Evolutionary conservation across 2,888 invertebrate species (phyloP).

Genomic region (Dryobotodes eremita): DNA sequence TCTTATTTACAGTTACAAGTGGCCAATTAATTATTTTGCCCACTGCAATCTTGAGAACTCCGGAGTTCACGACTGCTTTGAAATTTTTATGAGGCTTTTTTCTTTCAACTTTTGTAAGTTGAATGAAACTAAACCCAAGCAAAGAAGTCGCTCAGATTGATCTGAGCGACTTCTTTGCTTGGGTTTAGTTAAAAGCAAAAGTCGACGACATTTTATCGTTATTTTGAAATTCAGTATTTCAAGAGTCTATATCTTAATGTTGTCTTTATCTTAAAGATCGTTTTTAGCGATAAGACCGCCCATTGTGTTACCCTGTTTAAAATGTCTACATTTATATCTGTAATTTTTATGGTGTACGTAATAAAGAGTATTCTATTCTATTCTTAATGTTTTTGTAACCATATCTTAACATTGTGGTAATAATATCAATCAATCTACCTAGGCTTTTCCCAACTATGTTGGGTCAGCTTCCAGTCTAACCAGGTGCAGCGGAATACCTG

Average conservation of each 20-base stretch:
- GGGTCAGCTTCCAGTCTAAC: too few relatives aligned
- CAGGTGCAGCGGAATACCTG: too few relatives aligned
- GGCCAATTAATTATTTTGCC: slow-evolving; percentile 27
- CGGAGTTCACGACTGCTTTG: background rate
- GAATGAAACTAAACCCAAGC: too few relatives aligned
- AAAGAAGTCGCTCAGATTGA: too few relatives aligned
- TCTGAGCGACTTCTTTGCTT: background rate
- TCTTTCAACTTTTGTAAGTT: background rate
- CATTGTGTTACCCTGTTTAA: too few relatives aligned
- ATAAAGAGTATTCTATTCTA: too few relatives aligned
- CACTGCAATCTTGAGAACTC: slow-evolving; percentile 1
- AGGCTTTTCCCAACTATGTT: too few relatives aligned
- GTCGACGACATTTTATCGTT: background rate
- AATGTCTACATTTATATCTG: too few relatives aligned
- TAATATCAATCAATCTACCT: background rate
- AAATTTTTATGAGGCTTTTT: background rate
- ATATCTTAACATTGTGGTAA: background rate
- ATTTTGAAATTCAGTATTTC: background rate
- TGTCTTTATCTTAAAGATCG: too few relatives aligned
- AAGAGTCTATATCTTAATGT: background rate
- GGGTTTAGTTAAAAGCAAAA: background rate
- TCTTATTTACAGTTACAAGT: slow-evolving; percentile 23
- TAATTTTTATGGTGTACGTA: too few relatives aligned
- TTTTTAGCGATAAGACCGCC: too few relatives aligned
- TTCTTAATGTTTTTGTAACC: background rate